A percentile compares a stretch with the other conserved stretches of the same genome.
phyloP scores from a whole-genome alignment of 2,113 vertebrate genomes.

The Sprattus sprattus region DNA sequence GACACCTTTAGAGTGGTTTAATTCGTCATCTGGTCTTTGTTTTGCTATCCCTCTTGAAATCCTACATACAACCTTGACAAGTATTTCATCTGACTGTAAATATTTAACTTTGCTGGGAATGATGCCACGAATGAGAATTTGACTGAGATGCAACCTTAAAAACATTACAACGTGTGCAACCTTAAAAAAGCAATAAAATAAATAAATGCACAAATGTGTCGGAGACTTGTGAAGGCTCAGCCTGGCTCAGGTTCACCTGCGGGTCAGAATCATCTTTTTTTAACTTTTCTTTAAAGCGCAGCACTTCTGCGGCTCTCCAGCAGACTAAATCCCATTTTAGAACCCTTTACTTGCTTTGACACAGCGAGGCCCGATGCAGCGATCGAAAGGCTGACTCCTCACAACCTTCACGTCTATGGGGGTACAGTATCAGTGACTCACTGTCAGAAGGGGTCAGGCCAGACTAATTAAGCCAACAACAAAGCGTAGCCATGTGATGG shows the following conservation, averaged over 20 bases:
- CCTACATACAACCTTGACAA: background rate
- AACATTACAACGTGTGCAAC: background rate
- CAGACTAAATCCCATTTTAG: conserved; percentile 10
- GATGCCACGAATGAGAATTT: background rate
- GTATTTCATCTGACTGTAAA: background rate
- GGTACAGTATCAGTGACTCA: background rate
- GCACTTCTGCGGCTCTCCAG: background rate
- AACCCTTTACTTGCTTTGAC: conserved; percentile 14
- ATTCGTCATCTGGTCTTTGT: background rate
- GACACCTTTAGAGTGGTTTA: background rate
- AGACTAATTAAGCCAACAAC: conserved; percentile 38
- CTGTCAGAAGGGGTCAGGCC: conserved; percentile 20
- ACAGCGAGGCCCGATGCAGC: background rate
- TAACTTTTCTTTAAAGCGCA: background rate
- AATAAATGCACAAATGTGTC: background rate
- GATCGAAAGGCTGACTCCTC: conserved; percentile 7
- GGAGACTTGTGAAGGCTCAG: background rate
- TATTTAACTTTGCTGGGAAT: background rate
- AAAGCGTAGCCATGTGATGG: background rate
- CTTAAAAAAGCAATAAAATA: background rate
- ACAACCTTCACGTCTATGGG: background rate
- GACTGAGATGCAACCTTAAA: background rate
- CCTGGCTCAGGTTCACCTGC: background rate
- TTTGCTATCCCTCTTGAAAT: background rate
- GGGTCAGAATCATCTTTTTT: background rate